phyloP scores from a whole-genome alignment of 2,797 vertebrate species.

The Siniperca obscura region DNA sequence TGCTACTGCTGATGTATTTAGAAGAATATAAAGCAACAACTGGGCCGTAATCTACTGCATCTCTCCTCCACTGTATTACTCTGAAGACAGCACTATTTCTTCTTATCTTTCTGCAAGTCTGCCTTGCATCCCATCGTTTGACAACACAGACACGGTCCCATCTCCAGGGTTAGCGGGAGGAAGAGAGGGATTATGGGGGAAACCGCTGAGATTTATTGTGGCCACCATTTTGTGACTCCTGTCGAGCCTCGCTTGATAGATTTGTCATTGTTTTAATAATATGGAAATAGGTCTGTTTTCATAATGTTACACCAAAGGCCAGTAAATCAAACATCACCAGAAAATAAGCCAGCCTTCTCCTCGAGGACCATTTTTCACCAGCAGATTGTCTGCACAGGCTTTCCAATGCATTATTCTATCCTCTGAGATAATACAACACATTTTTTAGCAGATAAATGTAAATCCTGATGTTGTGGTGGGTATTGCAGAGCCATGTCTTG shows the following conservation, averaged over 20 bases:
- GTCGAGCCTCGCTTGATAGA: conserved; percentile 69
- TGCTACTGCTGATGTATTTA: conserved; percentile 82
- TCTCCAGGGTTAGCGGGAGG: conserved; percentile 63
- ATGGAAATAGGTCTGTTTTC: conserved; percentile 80
- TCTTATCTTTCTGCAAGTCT: conserved; percentile 80
- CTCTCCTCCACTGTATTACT: conserved; percentile 81
- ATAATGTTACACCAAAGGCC: conserved; percentile 75
- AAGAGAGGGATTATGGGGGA: conserved; percentile 44
- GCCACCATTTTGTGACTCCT: conserved; percentile 73
- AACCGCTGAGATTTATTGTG: conserved; percentile 72
- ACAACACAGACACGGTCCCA: conserved; percentile 69
- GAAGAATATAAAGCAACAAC: conserved; percentile 81
- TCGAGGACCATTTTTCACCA: conserved; percentile 64
- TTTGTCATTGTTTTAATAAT: conserved; percentile 81
- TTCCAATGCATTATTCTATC: conserved; percentile 55
- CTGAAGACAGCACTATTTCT: conserved; percentile 83
- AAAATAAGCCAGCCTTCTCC: conserved; percentile 45
- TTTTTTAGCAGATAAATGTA: conserved; percentile 57
- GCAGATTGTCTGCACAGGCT: conserved; percentile 54
- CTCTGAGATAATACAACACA: conserved; percentile 50
- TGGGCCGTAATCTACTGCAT: conserved; percentile 80
- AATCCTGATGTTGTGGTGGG: conserved; percentile 56
- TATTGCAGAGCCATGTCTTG: conserved; percentile 37
- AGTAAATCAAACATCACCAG: conserved; percentile 76
- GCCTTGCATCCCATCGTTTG: conserved; percentile 68